Evolutionary conservation across 2,888 invertebrate genomes (phyloP).

Genomic region (Stegana nigrithorax): DNA sequence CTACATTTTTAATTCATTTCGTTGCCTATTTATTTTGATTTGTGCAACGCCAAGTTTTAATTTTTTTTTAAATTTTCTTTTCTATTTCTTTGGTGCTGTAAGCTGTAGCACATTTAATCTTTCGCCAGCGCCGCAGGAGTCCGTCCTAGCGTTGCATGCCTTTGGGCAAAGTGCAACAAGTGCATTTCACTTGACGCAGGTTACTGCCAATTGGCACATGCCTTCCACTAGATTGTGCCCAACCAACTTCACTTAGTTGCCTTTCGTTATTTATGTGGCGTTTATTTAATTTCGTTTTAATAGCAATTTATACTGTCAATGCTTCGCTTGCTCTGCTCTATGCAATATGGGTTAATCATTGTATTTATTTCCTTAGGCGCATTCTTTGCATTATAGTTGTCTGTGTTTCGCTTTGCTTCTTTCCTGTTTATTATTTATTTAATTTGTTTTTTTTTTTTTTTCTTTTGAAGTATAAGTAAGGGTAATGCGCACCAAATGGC

Average conservation of each 20-base stretch:
- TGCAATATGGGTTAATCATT: conserved; percentile 8
- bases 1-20: neutral
- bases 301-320: neutral
- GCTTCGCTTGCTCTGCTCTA: too few relatives aligned
- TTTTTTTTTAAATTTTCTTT: neutral
- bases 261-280: neutral
- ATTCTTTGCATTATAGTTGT: too few relatives aligned
- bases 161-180: conserved; percentile 18
- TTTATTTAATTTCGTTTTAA: neutral
- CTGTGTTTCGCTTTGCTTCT: neutral
- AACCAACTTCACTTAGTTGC: neutral
- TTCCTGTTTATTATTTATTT: neutral
- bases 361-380: neutral
- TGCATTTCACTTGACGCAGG: conserved; percentile 23
- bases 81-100: neutral
- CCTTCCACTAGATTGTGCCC: neutral
- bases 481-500: too few relatives aligned
- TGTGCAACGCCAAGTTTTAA: too few relatives aligned
- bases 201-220: neutral
- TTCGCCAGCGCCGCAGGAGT: neutral
- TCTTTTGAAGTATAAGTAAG: neutral
- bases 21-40: neutral
- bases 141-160: neutral
- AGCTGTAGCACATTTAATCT: neutral
- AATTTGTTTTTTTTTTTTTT: neutral